A percentile compares a stretch with the other conserved stretches of the same genome.
Evolutionary conservation across 92 coral and sea anemone species (phyloP).

Genomic region (Epizoanthus fatuus): DNA sequence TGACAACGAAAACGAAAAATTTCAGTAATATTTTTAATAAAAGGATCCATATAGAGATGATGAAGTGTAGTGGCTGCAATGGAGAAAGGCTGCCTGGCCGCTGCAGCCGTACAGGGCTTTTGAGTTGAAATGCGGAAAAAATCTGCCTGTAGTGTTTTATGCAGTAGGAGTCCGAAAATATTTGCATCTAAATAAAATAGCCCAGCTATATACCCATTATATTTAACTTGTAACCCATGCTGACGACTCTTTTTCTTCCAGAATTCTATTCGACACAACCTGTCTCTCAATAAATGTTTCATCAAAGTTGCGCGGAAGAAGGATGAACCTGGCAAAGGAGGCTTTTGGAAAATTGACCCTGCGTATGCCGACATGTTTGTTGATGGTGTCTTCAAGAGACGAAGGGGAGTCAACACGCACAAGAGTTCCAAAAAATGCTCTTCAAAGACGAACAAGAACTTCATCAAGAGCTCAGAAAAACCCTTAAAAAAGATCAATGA

Average conservation of each 20-base stretch:
- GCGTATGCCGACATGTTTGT: conserved; percentile 99
- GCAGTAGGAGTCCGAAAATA: too few species aligned
- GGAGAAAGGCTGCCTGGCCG: too few species aligned
- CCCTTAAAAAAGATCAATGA: conserved; percentile 69
- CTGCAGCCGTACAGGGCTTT: too few species aligned
- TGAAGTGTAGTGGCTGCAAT: too few species aligned
- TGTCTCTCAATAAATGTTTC: conserved; percentile 97
- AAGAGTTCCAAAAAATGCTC: conserved; percentile 86
- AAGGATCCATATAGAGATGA: too few species aligned
- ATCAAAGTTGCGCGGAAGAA: conserved; percentile 94
- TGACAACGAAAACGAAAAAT: too few species aligned
- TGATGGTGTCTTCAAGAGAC: conserved; percentile 95
- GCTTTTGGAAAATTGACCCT: conserved; percentile 98
- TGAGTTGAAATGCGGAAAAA: too few species aligned
- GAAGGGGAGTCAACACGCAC: conserved; percentile 94
- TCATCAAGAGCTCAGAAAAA: conserved; percentile 63
- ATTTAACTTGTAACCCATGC: too few species aligned
- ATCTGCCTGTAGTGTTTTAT: too few species aligned
- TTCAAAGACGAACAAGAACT: conserved; percentile 47
- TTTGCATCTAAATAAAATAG: too few species aligned
- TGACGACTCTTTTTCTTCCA: conserved; percentile 42
- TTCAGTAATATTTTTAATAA: too few species aligned
- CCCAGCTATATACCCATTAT: too few species aligned
- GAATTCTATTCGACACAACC: conserved; percentile 97
- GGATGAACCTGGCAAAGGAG: conserved; percentile 98